Percentiles rank a stretch among this genome's conserved stretches.
phyloP scores from a whole-genome alignment of 2,888 invertebrate species.

The Hecatera dysodea region DNA sequence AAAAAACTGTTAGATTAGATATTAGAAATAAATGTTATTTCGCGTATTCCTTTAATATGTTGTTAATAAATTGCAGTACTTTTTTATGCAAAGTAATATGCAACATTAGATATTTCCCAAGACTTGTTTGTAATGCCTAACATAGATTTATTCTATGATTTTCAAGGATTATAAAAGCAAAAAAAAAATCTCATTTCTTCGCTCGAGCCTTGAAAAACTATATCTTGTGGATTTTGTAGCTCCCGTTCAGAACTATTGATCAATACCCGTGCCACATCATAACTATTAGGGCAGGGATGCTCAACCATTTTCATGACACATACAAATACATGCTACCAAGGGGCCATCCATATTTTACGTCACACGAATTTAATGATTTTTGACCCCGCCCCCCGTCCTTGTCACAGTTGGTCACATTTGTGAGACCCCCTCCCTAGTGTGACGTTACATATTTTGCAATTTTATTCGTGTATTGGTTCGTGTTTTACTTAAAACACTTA shows the following conservation, averaged over 20 bases:
- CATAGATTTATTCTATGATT: neutral
- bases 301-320: conserved; percentile 21
- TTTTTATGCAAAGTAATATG: conserved; percentile 30
- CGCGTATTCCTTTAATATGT: conserved; percentile 49
- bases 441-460: too few species aligned
- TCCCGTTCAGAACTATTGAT: neutral
- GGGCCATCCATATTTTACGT: too few species aligned
- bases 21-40: conserved; percentile 58
- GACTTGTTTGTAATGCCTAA: conserved; percentile 5
- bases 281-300: conserved; percentile 17
- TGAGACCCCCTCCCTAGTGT: too few species aligned
- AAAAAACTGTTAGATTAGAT: conserved; percentile 50
- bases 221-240: neutral
- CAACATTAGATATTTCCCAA: conserved; percentile 14
- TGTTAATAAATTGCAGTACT: conserved; percentile 36
- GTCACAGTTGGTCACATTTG: too few species aligned
- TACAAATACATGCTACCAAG: conserved; percentile 5
- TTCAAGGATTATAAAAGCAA: neutral
- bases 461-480: too few species aligned
- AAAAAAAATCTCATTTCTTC: neutral
- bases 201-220: neutral
- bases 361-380: too few species aligned
- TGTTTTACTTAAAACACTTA: too few species aligned
- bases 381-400: too few species aligned
- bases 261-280: neutral